Base-by-base conservation (phyloP, 1,140 invertebrate genomes). In the Polypedilum vanderplanki region DNA sequence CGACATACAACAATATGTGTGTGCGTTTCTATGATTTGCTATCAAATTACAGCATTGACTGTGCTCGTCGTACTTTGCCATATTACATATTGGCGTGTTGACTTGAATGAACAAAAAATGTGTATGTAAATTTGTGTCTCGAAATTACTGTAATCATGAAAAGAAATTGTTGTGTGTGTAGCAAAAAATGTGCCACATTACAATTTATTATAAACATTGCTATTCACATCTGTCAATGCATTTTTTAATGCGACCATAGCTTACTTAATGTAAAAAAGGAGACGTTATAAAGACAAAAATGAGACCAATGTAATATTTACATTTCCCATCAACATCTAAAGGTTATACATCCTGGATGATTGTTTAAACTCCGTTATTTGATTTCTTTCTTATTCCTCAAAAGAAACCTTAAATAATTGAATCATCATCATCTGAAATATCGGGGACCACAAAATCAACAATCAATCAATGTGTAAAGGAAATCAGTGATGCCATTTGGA, bases 331-430 rank as follows among this genome's bases (percentile, higher is more conserved):
- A 57, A 57, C 24, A 33, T 33, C 10, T 15, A 57, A 57, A 57
- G 15, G 46, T n/a, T n/a, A 15, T 15, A 57, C 46, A 57, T 57
- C 46, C 46, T 57, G 46, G 15, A 57, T 57, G 4, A 57, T 57
- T 57, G 46, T 57, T 57, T 57, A 57, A 57, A 57, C n/a, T 12
- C 41, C 41, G 41, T 46, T 46, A 46, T 46, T 46, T 46, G 41
- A 9, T 46, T 9, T 15, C 41, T 46, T 9, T 15, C 8, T 2
- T 4, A 57, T n/a, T n/a, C 46, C 10, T 4, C 9, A 57, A n/a
- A 57, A 57, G n/a, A 57, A 57, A 57, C 46, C 46, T 57, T 57
- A 57, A 57, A 57, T 57, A 57, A 57, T 57, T 57, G 46, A 57
- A 57, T 57, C 46, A 57, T n/a, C 46, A n/a, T n/a, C 12, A 33